Evolutionary conservation across 2,113 vertebrate genomes (phyloP).

Genomic region (Verasper variegatus): DNA sequence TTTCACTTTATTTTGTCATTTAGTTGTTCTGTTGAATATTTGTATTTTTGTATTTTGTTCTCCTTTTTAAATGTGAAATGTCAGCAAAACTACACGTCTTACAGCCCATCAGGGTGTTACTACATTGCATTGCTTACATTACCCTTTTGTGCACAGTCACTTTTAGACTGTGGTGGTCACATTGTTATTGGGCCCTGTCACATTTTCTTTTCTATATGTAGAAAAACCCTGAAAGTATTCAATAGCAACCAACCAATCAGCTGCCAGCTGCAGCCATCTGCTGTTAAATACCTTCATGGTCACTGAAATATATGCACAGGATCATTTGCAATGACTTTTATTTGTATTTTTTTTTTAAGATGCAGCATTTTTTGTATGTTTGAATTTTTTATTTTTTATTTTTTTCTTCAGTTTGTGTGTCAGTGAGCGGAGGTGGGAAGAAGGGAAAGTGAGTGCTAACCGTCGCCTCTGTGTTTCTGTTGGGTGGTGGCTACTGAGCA

Average conservation of each 20-base stretch:
- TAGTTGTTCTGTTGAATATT: constrained; percentile 25
- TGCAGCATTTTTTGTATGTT: neutral
- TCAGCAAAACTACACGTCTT: constrained; percentile 30
- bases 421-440: neutral
- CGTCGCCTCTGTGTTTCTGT: neutral
- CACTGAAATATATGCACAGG: neutral
- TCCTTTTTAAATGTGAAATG: constrained; percentile 59
- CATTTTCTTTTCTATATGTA: neutral
- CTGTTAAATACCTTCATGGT: neutral
- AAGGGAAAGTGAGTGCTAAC: constrained; percentile 9
- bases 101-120: neutral
- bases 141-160: neutral
- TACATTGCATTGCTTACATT: neutral
- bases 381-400: neutral
- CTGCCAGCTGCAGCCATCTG: neutral
- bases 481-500: neutral
- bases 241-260: neutral
- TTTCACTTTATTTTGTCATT: constrained; percentile 21
- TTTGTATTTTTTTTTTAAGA: too few species aligned
- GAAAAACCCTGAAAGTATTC: neutral
- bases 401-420: neutral
- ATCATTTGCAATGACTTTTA: neutral
- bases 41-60: constrained; percentile 30
- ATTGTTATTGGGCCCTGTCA: neutral
- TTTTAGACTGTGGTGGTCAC: neutral